These are phyloP conservation scores for Tinamus guttatus DNA, from an alignment of 2,113 vertebrate genomes.

Conservation along the genomic window DNA sequence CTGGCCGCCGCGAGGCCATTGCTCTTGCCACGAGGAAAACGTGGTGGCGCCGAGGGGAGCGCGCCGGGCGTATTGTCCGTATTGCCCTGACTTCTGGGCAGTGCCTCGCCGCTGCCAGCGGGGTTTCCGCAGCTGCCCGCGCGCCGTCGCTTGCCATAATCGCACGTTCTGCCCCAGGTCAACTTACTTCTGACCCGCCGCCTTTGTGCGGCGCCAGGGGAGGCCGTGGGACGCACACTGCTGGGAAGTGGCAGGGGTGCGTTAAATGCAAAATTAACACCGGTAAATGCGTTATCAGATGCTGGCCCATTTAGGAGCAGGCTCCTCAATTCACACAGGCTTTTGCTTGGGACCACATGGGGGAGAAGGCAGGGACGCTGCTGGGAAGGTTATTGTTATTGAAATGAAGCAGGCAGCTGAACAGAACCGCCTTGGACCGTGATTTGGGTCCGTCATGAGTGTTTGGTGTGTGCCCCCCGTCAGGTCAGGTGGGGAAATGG, in stretches of 20 bases:
- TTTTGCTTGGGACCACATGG: not conserved
- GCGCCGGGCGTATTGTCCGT: conserved; percentile 80
- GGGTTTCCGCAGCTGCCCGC: conserved; percentile 86
- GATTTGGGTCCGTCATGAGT: not conserved
- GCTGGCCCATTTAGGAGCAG: conserved; percentile 72
- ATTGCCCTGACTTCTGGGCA: conserved; percentile 76
- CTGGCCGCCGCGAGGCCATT: conserved; percentile 76
- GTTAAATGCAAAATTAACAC: conserved; percentile 74
- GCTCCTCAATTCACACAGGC: conserved; percentile 77
- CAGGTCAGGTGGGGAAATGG: not conserved
- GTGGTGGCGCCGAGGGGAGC: conserved; percentile 55
- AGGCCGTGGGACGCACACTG: too few species aligned
- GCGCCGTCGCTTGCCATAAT: conserved; percentile 77
- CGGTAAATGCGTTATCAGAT: conserved; percentile 82
- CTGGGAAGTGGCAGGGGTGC: conserved; percentile 79
- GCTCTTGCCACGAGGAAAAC: conserved; percentile 77
- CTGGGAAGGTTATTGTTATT: conserved; percentile 67
- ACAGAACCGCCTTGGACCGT: conserved; percentile 41
- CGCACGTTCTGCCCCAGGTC: conserved; percentile 86
- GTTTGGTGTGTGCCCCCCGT: not conserved
- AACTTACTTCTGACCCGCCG: conserved; percentile 85
- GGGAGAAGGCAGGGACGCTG: not conserved
- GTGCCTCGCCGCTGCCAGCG: conserved; percentile 60
- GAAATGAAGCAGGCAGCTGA: conserved; percentile 67
- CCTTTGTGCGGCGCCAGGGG: conserved; percentile 66